Evolutionary conservation across 35 echinoderm and acorn worm species (phyloP), one percentile per base, ranked within the genome.

Genomic region (Ophioderma brevispina): DNA sequence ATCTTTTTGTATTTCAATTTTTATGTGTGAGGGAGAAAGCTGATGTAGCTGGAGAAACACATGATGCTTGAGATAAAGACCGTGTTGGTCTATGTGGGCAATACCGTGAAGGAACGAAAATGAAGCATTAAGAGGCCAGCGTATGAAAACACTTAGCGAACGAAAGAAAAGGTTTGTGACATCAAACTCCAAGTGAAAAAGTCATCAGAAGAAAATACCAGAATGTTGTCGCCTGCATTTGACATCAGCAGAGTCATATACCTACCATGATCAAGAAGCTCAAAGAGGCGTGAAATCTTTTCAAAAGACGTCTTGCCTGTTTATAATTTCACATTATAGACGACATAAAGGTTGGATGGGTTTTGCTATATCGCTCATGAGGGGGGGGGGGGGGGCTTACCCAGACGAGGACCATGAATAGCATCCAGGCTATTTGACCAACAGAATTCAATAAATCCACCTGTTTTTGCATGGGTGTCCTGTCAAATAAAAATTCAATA

Each of bases 231-330:
- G 36, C 39, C 84, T 17, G 63, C 56, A 8, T 92, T 92, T 80
- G 90, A 92, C 25, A 34, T 92, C 1, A 82, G 86, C n/a, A 82
- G 86, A 55, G 50, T 42, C n/a, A 89, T 90, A n/a, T n/a, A 90
- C 37, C 32, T 85, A 14, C 77, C 85, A 2, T 38, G 81, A 40
- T 81, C 42, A n/a, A n/a, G n/a, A n/a, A n/a, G n/a, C n/a, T n/a
- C n/a, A 0, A 64, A 80, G 23, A 79, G 82, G 33, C 35, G 36
- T 14, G 84, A 92, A 35, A 31, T 92, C 1, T 87, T 81, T 37
- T 92, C 36, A 92, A 86, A 80, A 17, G 90, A 32, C 21, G 90
- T 14, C 83, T 92, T 40, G 77, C 78, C 35, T 76, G 43, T 41
- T n/a, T 82, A 92, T 35, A 81, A 87, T 87, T 70, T 70, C 59